Conservation (phyloP, 2,113 vertebrate genomes). For the Clupea harengus region DNA sequence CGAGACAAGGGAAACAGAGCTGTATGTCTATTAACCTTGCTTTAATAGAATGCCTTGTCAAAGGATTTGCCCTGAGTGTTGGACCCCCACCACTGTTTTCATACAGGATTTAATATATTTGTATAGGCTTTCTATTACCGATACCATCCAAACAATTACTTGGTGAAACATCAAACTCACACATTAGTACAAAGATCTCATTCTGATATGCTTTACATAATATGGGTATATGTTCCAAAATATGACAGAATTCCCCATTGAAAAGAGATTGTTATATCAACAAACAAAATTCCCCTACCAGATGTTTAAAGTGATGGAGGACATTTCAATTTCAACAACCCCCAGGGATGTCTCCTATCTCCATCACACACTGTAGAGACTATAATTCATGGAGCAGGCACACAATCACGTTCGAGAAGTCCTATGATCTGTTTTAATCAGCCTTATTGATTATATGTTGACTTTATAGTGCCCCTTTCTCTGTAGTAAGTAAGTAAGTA, state of each 20-base stretch:
- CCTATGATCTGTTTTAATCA: neutral
- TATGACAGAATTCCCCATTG: conserved; percentile 42
- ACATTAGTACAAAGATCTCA: conserved; percentile 46
- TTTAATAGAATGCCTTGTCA: neutral
- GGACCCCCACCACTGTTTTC: conserved; percentile 31
- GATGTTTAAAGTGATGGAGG: conserved; percentile 55
- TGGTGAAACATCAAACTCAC: conserved; percentile 46
- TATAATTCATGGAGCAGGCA: neutral
- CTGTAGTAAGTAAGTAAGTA: no score
- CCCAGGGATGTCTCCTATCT: conserved; percentile 50
- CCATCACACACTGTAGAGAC: conserved; percentile 40
- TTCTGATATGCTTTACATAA: conserved; percentile 44
- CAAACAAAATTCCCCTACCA: conserved; percentile 50
- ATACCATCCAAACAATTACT: conserved; percentile 55
- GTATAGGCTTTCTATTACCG: conserved; percentile 40
- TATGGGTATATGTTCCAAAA: conserved; percentile 30
- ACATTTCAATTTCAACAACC: conserved; percentile 66
- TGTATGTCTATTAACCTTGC: neutral
- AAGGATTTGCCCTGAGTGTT: neutral
- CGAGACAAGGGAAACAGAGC: neutral
- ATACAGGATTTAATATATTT: conserved; percentile 28
- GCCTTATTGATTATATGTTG: neutral
- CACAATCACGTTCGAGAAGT: neutral
- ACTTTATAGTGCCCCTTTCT: no score
- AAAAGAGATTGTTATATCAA: conserved; percentile 56